Conservation (phyloP, 2,113 vertebrate species). For the Gavialis gangeticus region DNA sequence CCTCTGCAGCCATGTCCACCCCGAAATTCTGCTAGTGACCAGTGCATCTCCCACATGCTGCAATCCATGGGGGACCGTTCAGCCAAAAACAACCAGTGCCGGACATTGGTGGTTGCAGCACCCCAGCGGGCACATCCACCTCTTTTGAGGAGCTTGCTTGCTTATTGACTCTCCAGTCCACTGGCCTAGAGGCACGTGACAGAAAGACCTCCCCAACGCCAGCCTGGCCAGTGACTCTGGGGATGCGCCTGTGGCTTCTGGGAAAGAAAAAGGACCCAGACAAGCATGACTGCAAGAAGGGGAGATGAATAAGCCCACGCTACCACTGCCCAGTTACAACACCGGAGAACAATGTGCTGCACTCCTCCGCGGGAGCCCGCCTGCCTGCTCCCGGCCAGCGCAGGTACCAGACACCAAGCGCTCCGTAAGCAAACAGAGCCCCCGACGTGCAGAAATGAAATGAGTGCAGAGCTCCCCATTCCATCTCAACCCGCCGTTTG, state of each 20-base stretch:
- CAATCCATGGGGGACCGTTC: background rate
- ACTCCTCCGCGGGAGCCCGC: slow-evolving; percentile 86
- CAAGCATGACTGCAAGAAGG: slow-evolving; percentile 75
- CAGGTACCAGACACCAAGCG: slow-evolving; percentile 88
- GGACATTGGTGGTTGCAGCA: background rate
- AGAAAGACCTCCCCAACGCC: slow-evolving; percentile 66
- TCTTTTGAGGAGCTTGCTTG: background rate
- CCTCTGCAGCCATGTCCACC: background rate
- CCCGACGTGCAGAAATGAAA: slow-evolving; percentile 86
- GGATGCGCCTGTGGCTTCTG: slow-evolving; percentile 66
- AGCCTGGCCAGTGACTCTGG: slow-evolving; percentile 54
- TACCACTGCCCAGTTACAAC: slow-evolving; percentile 84
- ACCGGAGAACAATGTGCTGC: slow-evolving; percentile 84
- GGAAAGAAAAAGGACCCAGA: slow-evolving; percentile 52
- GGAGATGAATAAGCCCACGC: slow-evolving; percentile 77
- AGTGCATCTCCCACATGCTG: background rate
- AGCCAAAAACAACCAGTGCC: background rate
- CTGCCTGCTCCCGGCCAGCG: slow-evolving; percentile 81
- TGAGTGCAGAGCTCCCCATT: slow-evolving; percentile 85
- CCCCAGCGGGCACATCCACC: background rate
- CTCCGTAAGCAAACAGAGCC: slow-evolving; percentile 86
- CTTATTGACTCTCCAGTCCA: slow-evolving; percentile 37
- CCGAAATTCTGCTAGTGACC: rapidly evolving
- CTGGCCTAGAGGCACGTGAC: slow-evolving; percentile 38
- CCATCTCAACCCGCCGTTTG: slow-evolving; percentile 82